Evolutionary conservation across 1,140 invertebrate species (phyloP), one percentile per base, ranked within the genome.

Genomic region (Medauroidea extradentata): DNA sequence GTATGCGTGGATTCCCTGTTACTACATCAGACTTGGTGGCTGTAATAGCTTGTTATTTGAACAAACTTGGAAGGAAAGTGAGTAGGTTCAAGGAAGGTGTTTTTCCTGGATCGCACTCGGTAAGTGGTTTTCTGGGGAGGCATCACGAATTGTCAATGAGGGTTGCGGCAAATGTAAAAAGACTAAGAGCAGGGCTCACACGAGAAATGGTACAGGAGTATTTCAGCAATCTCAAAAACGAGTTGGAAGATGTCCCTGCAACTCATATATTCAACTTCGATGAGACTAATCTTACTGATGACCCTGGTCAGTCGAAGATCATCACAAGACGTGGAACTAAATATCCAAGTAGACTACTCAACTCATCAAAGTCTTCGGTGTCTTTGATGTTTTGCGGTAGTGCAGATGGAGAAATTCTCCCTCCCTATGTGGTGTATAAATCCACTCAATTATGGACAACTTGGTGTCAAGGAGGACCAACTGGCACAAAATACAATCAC

Each of bases 271-370:
- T 66, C n/a, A 78, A 78, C 59, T 78, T 69, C 63, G 75, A 78
- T 63, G 72, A 76, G 63, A 78, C 73, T 2, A 75, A 76, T 62
- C 56, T 75, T n/a, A 63, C 57, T 0, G 73, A 76, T 60, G 69
- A 78, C 63, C 68, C 69, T 9, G 71, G 72, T 23, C 63, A 61
- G 14, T 60, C 68, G 62, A 68, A 67, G 58, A 48, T 57, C 24
- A 59, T 72, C 21, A 59, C 61, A 46, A 66, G 67, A 42, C 63
- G 68, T 53, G 66, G 65, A 11, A 59, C 55, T 29, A 74, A 74
- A 64, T 69, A 73, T 56, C 67, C 70, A 3, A 69, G 73, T 62
- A 63, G 63, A 29, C 57, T 74, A 11, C 49, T 67, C 19, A 72
- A 74, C 60, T 63, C 54, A n/a, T 66, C 66, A 4, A 75, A 74